Evolutionary conservation across 2,113 vertebrate genomes (phyloP).

Genomic region (Mustelus asterias): DNA sequence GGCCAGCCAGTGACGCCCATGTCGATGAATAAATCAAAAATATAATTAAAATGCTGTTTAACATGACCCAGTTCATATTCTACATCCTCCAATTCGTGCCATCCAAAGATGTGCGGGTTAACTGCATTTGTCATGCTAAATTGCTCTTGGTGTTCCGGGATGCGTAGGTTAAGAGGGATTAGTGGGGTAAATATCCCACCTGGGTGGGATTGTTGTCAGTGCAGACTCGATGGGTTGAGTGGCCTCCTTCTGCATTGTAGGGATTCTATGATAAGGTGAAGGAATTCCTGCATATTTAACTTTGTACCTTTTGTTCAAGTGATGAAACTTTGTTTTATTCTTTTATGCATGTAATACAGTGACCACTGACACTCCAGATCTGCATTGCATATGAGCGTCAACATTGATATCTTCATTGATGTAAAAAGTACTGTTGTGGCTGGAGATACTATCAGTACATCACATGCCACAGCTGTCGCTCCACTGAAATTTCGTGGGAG

Average conservation of each 20-base stretch:
- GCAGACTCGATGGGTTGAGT: no score
- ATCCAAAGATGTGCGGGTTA: no score
- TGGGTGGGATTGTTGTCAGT: no score
- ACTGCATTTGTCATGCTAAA: no score
- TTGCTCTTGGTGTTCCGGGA: no score
- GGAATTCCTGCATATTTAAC: background rate
- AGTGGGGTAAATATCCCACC: no score
- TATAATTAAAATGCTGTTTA: background rate
- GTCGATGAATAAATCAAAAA: no score
- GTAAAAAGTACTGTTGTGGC: background rate
- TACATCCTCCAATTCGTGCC: background rate
- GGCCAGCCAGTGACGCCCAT: no score
- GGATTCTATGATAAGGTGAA: background rate
- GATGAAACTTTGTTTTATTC: background rate
- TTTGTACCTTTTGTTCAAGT: background rate
- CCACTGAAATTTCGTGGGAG: background rate
- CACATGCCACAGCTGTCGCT: background rate
- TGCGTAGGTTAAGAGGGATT: no score
- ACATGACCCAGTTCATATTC: background rate
- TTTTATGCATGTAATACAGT: background rate
- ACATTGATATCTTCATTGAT: conserved; percentile 14
- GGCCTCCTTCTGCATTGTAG: no score
- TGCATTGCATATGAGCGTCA: background rate
- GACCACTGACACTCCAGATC: background rate
- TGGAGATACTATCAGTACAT: background rate